Percentiles rank a stretch among this genome's conserved stretches.
Evolutionary conservation across 1,140 invertebrate species (phyloP).

Genomic region (Latrodectus geometricus): DNA sequence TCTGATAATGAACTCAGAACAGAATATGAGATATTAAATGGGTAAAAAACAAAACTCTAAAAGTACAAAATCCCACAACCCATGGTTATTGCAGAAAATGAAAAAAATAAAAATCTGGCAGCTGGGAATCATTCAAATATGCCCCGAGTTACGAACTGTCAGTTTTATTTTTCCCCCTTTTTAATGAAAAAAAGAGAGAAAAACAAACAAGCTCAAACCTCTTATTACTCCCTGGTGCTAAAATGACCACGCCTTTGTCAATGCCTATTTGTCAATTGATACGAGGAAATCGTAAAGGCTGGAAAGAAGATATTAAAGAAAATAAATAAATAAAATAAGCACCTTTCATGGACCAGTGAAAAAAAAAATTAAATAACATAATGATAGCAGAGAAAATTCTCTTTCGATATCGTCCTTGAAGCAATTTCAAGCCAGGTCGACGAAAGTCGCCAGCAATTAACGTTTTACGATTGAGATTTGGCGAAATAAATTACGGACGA

Average conservation of each 20-base stretch:
- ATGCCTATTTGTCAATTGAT: constrained; percentile 28
- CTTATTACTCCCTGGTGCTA: constrained; percentile 41
- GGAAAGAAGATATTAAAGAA: neutral
- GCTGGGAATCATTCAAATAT: no score
- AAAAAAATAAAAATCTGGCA: no score
- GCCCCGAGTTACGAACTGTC: no score
- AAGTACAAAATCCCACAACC: no score
- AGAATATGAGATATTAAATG: no score
- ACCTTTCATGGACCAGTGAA: neutral
- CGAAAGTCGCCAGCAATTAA: constrained; percentile 36
- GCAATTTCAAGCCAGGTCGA: neutral
- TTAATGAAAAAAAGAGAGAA: no score
- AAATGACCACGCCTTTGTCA: constrained; percentile 38
- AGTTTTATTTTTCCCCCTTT: no score
- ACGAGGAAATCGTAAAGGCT: neutral
- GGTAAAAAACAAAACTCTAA: no score
- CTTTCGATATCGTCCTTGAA: constrained; percentile 38
- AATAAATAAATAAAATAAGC: no score
- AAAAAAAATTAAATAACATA: constrained; percentile 19
- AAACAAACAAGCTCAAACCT: neutral
- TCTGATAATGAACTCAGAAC: no score
- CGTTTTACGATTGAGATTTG: constrained; percentile 25
- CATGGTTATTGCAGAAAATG: no score
- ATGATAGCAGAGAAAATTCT: neutral
- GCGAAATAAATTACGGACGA: neutral